These are phyloP conservation scores for Drosophila pallidifrons DNA, from an alignment of 1,140 invertebrate genomes.

Conservation along the genomic window DNA sequence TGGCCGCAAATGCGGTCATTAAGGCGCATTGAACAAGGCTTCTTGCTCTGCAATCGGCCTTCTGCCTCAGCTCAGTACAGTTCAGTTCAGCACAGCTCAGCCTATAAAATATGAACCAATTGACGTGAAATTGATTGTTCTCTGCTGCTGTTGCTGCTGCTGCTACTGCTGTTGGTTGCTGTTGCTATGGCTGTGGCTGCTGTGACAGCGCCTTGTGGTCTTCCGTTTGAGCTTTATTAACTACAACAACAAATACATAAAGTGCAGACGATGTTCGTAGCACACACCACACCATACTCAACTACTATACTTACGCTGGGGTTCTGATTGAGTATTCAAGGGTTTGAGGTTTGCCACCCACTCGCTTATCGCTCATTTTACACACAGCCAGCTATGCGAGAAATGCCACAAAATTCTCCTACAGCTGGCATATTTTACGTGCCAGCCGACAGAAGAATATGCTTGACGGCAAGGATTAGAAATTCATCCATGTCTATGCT, in stretches of 20 bases:
- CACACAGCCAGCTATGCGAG: conserved; percentile 75
- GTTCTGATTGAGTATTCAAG: conserved; percentile 4
- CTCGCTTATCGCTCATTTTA: conserved; percentile 80
- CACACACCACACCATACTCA: conserved; percentile 9
- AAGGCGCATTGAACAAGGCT: conserved; percentile 23
- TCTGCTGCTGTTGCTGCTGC: conserved; percentile 24
- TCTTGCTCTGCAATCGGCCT: conserved; percentile 19
- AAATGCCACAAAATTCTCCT: conserved; percentile 73
- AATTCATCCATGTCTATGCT: conserved; percentile 19
- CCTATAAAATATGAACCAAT: conserved; percentile 81
- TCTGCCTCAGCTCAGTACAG: conserved; percentile 8
- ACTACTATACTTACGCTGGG: not conserved
- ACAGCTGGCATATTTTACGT: conserved; percentile 78
- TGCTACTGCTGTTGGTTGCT: conserved; percentile 17
- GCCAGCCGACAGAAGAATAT: conserved; percentile 48
- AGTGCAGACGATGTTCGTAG: conserved; percentile 58
- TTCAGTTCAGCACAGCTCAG: conserved; percentile 38
- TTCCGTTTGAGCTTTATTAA: conserved; percentile 73
- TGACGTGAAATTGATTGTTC: conserved; percentile 80
- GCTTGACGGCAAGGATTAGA: conserved; percentile 66
- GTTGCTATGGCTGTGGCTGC: conserved; percentile 14
- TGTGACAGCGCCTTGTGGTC: conserved; percentile 50
- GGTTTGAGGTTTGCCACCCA: not conserved
- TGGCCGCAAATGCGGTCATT: conserved; percentile 47
- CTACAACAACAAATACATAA: conserved; percentile 65